These are phyloP conservation scores for Drosophila elegans DNA, from an alignment of 1,140 invertebrate species.

Conservation along the genomic window DNA sequence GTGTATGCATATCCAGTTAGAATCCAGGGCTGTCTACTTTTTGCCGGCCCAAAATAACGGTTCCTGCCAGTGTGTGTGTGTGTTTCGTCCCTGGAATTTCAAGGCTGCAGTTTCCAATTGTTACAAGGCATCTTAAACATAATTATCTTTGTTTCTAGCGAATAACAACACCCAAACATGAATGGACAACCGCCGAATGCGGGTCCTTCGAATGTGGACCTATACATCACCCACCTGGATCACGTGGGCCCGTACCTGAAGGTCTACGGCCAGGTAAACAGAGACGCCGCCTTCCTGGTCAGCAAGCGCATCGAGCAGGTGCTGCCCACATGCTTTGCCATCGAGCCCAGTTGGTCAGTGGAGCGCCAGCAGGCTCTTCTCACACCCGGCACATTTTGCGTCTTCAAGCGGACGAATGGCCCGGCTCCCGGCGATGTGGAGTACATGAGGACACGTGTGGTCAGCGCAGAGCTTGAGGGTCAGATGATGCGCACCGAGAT, in stretches of 20 bases:
- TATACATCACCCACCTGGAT: slow-evolving; percentile 88
- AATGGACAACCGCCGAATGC: slow-evolving; percentile 46
- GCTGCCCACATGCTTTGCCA: slow-evolving; percentile 69
- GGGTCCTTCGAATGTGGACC: slow-evolving; percentile 43
- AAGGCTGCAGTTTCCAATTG: slow-evolving; percentile 1
- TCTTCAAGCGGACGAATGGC: slow-evolving; percentile 63
- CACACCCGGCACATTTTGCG: slow-evolving; percentile 62
- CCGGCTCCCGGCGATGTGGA: slow-evolving; percentile 72
- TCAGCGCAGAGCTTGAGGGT: slow-evolving; percentile 49
- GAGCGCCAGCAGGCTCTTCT: slow-evolving; percentile 71
- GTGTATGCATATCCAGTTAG: slow-evolving; percentile 20
- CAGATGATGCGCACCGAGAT: slow-evolving; percentile 85
- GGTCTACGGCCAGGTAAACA: slow-evolving; percentile 88
- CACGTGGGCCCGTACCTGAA: slow-evolving; percentile 88
- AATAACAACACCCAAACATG: slow-evolving; percentile 51
- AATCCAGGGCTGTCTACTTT: slow-evolving; percentile 11
- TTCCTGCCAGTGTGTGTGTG: slow-evolving; percentile 1
- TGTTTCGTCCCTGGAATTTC: background rate
- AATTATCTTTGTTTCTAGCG: slow-evolving; percentile 47
- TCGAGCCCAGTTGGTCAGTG: slow-evolving; percentile 67
- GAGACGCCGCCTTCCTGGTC: slow-evolving; percentile 62
- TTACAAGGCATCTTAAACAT: background rate
- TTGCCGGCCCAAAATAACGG: slow-evolving; percentile 21
- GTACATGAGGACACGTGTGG: slow-evolving; percentile 67
- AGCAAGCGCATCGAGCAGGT: slow-evolving; percentile 69